Evolutionary conservation across 2,797 vertebrate species (phyloP).

Genomic region (Crocodylus rhombifer): DNA sequence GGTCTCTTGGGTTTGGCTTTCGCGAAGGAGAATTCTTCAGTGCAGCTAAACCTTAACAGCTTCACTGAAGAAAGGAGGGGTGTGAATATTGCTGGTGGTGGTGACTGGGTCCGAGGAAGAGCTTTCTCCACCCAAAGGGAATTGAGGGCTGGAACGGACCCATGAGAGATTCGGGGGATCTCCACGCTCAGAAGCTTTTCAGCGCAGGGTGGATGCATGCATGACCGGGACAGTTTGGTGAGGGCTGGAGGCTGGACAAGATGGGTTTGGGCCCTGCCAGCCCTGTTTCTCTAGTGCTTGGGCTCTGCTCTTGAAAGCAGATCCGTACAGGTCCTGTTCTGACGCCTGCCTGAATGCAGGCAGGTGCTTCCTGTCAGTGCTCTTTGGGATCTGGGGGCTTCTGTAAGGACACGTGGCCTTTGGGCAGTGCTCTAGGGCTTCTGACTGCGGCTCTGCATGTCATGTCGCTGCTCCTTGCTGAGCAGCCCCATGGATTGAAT

Average conservation of each 20-base stretch:
- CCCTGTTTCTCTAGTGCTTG: neutral
- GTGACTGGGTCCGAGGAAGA: neutral
- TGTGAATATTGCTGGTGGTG: neutral
- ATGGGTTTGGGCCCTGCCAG: too few relatives aligned
- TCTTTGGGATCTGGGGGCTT: too few relatives aligned
- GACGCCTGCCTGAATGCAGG: neutral
- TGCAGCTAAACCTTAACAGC: neutral
- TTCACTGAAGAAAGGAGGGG: neutral
- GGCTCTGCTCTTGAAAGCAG: neutral
- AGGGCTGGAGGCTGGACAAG: too few relatives aligned
- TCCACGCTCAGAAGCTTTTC: too few relatives aligned
- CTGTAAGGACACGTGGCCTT: too few relatives aligned
- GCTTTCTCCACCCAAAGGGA: too few relatives aligned
- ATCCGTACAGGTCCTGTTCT: neutral
- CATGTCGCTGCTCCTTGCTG: neutral
- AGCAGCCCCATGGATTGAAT: neutral
- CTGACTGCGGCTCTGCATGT: neutral
- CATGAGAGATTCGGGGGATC: too few relatives aligned
- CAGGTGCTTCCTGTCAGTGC: too few relatives aligned
- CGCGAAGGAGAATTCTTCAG: neutral
- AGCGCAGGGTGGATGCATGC: too few relatives aligned
- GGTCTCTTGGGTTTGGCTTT: slow-evolving; percentile 26
- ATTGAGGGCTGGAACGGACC: too few relatives aligned
- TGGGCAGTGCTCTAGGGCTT: neutral
- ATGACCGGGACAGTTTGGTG: too few relatives aligned